A percentile compares a stretch with the other conserved stretches of the same genome.
Conservation (phyloP, 1,140 invertebrate species). For the Chionoecetes opilio region DNA sequence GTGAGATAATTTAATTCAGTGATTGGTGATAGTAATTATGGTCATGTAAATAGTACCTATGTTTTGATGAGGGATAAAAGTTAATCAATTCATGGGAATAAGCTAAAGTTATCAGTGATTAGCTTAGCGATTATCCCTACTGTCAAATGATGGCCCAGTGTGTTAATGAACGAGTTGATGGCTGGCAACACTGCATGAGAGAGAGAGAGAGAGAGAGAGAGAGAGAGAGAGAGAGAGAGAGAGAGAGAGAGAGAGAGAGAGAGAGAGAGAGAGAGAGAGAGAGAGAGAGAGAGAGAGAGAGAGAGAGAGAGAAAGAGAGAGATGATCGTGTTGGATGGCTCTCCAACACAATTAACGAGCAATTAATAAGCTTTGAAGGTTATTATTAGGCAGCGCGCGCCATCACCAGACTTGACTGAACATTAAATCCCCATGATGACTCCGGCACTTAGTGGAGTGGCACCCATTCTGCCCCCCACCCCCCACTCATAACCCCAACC, state of each 20-base stretch:
- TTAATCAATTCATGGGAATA: no score
- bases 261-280: conserved; percentile 27
- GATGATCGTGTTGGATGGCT: neutral
- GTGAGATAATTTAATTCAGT: no score
- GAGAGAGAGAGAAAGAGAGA: conserved; percentile 18
- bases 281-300: conserved; percentile 27
- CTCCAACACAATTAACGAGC: conserved; percentile 2
- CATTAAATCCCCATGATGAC: conserved; percentile 7
- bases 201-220: neutral
- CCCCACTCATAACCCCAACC: neutral
- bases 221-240: neutral
- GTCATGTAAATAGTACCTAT: no score
- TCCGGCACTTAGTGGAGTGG: neutral
- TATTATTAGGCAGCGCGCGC: neutral
- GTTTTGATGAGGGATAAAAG: no score
- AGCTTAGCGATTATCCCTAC: no score
- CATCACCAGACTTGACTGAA: conserved; percentile 7
- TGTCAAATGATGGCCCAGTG: no score
- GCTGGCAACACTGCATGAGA: neutral
- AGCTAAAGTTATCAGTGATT: no score
- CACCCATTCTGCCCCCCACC: neutral
- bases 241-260: conserved; percentile 12
- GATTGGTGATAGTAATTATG: no score
- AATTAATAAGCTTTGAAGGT: neutral
- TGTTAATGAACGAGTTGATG: no score